phyloP scores from a whole-genome alignment of 2,888 invertebrate genomes.

The Tholera decimalis region DNA sequence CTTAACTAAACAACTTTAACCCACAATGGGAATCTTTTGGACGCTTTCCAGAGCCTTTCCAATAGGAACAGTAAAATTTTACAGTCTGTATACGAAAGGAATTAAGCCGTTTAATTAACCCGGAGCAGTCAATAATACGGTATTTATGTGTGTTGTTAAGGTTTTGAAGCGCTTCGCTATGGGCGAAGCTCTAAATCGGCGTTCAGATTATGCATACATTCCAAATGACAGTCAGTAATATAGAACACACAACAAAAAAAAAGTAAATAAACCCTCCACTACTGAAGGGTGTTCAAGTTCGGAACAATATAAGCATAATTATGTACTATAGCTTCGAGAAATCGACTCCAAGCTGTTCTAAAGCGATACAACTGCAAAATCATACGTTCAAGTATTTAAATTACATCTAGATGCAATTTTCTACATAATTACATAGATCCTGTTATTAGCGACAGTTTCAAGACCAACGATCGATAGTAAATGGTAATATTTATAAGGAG shows the following conservation, averaged over 20 bases:
- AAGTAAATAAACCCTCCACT: slow-evolving; percentile 45
- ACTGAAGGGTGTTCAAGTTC: slow-evolving; percentile 31
- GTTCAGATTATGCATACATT: not conserved
- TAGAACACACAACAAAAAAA: not conserved
- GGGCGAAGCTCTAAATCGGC: slow-evolving; percentile 31
- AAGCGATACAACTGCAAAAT: slow-evolving; percentile 40
- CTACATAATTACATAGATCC: slow-evolving; percentile 53
- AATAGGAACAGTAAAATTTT: slow-evolving; percentile 58
- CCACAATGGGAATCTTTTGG: slow-evolving; percentile 56
- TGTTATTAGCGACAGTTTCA: slow-evolving; percentile 54
- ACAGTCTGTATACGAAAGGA: slow-evolving; percentile 59
- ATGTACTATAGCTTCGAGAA: slow-evolving; percentile 48
- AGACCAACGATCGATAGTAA: slow-evolving; percentile 81
- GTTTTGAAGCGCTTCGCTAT: slow-evolving; percentile 15
- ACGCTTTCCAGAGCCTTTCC: slow-evolving; percentile 55
- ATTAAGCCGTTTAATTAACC: slow-evolving; percentile 58
- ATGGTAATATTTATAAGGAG: slow-evolving; percentile 85
- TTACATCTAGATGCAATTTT: slow-evolving; percentile 47
- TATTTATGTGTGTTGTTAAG: slow-evolving; percentile 48
- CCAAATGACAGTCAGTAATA: slow-evolving; percentile 3
- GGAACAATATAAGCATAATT: slow-evolving; percentile 37
- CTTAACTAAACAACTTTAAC: slow-evolving; percentile 55
- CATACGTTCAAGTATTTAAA: slow-evolving; percentile 40
- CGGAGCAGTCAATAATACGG: slow-evolving; percentile 40
- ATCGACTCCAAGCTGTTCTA: slow-evolving; percentile 42